phyloP scores from a whole-genome alignment of 2,888 invertebrate genomes.

The Aplocera efformata region DNA sequence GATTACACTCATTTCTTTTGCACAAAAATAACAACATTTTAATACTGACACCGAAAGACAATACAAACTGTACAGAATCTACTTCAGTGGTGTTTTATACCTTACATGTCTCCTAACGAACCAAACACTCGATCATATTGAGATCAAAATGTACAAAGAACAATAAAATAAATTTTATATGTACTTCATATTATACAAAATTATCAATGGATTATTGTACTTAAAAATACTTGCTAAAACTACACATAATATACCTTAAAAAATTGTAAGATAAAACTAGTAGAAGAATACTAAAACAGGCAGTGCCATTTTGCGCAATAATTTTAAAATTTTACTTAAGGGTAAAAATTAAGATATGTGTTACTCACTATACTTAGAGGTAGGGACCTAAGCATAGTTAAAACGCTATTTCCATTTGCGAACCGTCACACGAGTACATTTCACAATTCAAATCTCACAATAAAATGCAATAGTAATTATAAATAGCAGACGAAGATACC shows the following conservation, averaged over 20 bases:
- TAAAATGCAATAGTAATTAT: constrained; percentile 14
- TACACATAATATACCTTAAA: constrained; percentile 19
- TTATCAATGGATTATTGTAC: constrained; percentile 7
- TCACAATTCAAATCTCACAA: constrained; percentile 8
- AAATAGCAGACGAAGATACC: constrained; percentile 13
- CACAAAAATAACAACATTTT: constrained; percentile 28
- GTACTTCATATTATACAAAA: constrained; percentile 9
- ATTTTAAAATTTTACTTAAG: constrained; percentile 51
- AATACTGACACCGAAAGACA: constrained; percentile 59
- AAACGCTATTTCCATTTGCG: not conserved
- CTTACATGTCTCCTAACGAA: constrained; percentile 69
- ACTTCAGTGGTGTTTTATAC: constrained; percentile 78
- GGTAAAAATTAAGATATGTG: constrained; percentile 39
- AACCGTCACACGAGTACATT: constrained; percentile 1
- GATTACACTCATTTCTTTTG: too few relatives aligned
- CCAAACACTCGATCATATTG: constrained; percentile 75
- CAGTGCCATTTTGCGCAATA: constrained; percentile 73
- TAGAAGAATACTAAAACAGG: constrained; percentile 61
- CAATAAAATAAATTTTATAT: constrained; percentile 45
- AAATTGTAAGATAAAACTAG: constrained; percentile 23
- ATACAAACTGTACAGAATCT: constrained; percentile 75
- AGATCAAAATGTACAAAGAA: constrained; percentile 78
- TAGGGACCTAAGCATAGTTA: constrained; percentile 2
- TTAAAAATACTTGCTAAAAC: constrained; percentile 11
- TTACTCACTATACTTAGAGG: too few relatives aligned